Evolutionary conservation across 2,113 vertebrate genomes (phyloP), one percentile per base, ranked within the genome.

Genomic region (Steatornis caripensis): DNA sequence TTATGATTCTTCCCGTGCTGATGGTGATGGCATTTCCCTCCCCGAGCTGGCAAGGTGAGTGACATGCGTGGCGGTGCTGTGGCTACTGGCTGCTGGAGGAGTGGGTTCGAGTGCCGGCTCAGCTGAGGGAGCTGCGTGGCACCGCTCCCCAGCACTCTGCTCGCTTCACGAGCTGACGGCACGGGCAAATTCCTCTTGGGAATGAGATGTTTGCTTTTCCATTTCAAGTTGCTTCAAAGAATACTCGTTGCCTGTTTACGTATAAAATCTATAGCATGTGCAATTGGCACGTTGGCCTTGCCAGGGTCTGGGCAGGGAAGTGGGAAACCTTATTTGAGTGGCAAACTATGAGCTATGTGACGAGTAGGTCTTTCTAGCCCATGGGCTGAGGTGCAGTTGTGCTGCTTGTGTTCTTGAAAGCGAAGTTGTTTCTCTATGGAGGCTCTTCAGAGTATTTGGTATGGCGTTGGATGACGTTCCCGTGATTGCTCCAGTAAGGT

Each of bases 11-110:
- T 92, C 97, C 99, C 39, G 94, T 99, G 75, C 96, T 99, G 80
- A 82, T 99, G 74, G 51, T 98, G 97, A 96, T 99, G 96, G 98
- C 97, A 69, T 95, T 99, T 78, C 98, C 98, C 72, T 98, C 97
- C 93, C 98, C 96, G 2, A 98, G 98, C 71, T 87, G 98, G 97
- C 98, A 99, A 98, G 99, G 99, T 99, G 98, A 98, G 99, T 95
- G 72, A 6, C 7, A 36, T 3, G 39, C 1, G 20, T 8, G 70
- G 5, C 3, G 37, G n/a, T 7, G 65, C n/a, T 1, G 17, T 2
- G 10, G 24, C 49, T 15, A 13, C 4, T 15, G 8, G 80, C 57
- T 21, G 70, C 70, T 2, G 26, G 46, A 7, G 45, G 51, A 15
- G 55, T 48, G 36, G 26, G 7, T 7, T 12, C 1, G 1, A 18